phyloP scores from a whole-genome alignment of 2,888 invertebrate genomes.

The Papilio protenor region DNA sequence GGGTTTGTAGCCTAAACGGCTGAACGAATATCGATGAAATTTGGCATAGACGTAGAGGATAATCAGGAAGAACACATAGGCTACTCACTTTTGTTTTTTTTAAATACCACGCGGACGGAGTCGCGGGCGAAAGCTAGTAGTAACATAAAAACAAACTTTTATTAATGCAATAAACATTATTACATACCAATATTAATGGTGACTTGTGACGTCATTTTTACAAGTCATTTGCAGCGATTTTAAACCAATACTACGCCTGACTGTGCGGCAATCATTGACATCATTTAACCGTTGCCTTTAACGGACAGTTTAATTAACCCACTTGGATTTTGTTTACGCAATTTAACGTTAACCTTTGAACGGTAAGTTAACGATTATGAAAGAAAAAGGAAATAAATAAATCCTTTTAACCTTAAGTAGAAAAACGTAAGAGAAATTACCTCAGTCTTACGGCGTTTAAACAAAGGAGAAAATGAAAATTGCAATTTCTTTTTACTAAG shows the following conservation, averaged over 20 bases:
- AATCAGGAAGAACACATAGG: no score
- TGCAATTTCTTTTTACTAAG: slow-evolving; percentile 4
- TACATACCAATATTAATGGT: not conserved
- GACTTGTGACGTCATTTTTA: not conserved
- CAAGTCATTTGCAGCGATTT: not conserved
- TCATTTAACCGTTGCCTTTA: not conserved
- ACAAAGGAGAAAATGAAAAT: slow-evolving; percentile 1
- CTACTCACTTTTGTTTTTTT: no score
- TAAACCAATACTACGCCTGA: not conserved
- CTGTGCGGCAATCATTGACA: not conserved
- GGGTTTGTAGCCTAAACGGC: no score
- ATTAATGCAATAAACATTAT: no score
- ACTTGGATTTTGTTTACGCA: not conserved
- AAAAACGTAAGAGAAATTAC: slow-evolving; percentile 1
- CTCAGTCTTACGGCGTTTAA: slow-evolving; percentile 3
- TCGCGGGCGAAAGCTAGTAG: no score
- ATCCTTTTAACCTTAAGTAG: not conserved
- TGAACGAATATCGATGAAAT: no score
- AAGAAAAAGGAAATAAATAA: not conserved
- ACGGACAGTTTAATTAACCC: not conserved
- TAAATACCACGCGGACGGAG: no score
- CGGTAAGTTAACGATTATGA: not conserved
- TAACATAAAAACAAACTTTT: not conserved
- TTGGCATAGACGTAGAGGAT: no score
- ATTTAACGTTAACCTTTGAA: not conserved